Base-by-base conservation (phyloP, 2,888 invertebrate genomes). In the Dryadula phaetusa region DNA sequence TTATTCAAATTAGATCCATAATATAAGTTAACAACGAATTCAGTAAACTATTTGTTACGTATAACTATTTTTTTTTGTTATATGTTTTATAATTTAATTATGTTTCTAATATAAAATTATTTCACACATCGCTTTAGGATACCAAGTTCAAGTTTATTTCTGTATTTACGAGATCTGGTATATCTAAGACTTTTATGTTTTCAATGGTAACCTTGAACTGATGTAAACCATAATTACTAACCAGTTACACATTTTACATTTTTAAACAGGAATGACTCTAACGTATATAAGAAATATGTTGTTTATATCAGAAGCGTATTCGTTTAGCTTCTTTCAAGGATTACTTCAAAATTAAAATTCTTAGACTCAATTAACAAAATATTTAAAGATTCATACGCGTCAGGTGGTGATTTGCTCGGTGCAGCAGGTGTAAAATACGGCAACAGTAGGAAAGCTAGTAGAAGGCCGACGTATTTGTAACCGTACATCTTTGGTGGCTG, bases 381-480 rank as follows among this genome's bases (percentile, higher is more conserved):
- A 64, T 63, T 42, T 53, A 46, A 67, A 65, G 54, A 66, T 66
- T 53, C 73, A 69, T 58, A 70, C 78, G 74, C 76, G 53, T 76
- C 76, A 56, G 76, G 63, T 75, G 60, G 60, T 44, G 44, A 60
- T 44, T 46, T 60, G 44, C 42, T 60, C 20, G 44, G 44, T 44
- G 60, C 28, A 28, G 90, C 90, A 42, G 90, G 84, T 60, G 77
- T 80, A 37, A 88, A 88, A 56, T 88, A 85, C 20, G 89, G 87
- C 65, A 87, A 70, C 71, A 88, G 76, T 67, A 88, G 76, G 63
- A 91, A 78, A 73, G 82, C 79, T 79, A 87, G 77, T 69, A 89
- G 56, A 56, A 56, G 64, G 66, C 90, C 72, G 64, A 78, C 75
- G 74, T 82, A 78, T 78, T 78, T 84, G 70, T 81, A 74, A 76